These are phyloP conservation scores for Melanotaenia pygmaea DNA, from an alignment of 2,797 vertebrate species.

Conservation along the genomic window DNA sequence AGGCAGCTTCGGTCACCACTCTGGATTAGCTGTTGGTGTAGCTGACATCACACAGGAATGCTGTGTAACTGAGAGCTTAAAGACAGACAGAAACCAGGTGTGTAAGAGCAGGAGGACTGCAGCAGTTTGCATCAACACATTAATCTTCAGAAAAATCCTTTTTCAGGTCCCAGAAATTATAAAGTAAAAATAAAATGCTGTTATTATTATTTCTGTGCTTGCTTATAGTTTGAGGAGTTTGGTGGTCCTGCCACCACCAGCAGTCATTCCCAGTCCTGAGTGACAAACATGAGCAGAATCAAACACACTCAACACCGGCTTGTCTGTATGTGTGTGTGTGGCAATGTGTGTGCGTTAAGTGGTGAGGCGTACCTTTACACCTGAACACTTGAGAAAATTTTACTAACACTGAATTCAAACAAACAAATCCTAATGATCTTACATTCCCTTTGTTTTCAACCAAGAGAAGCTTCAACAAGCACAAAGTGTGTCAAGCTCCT, in stretches of 20 bases:
- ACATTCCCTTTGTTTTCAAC: conserved; percentile 54
- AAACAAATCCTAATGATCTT: conserved; percentile 69
- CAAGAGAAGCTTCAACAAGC: conserved; percentile 43
- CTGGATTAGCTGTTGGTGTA: too few relatives aligned
- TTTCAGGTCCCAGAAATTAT: not conserved
- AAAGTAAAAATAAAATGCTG: too few relatives aligned
- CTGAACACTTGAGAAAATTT: conserved; percentile 61
- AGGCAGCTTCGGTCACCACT: too few relatives aligned
- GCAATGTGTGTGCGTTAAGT: conserved; percentile 40
- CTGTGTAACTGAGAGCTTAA: too few relatives aligned
- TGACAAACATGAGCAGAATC: not conserved
- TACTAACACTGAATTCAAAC: conserved; percentile 66
- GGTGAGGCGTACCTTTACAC: conserved; percentile 48
- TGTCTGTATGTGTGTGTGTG: conserved; percentile 15
- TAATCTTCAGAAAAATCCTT: not conserved
- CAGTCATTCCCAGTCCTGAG: too few relatives aligned
- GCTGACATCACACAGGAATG: not conserved
- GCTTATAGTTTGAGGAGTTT: too few relatives aligned
- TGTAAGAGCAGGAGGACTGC: too few relatives aligned
- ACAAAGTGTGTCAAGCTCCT: conserved; percentile 68
- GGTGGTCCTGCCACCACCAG: too few relatives aligned
- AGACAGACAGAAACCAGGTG: too few relatives aligned
- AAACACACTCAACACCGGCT: not conserved
- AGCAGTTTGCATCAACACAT: too few relatives aligned
- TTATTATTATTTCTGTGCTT: too few relatives aligned